phyloP scores from a whole-genome alignment of 2,113 vertebrate species.

The Emydura subglobosa region DNA sequence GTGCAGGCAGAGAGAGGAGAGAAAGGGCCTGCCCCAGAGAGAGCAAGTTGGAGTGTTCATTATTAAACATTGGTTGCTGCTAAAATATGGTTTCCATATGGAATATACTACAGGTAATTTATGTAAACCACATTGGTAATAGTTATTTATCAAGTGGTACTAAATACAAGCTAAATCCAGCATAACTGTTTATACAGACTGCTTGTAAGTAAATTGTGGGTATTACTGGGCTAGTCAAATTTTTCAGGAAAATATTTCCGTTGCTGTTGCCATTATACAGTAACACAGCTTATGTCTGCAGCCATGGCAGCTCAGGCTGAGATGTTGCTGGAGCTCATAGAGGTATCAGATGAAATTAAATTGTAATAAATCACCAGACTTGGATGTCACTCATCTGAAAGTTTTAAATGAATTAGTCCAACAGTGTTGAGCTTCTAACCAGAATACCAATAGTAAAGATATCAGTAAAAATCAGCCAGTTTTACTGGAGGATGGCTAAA shows the following conservation, averaged over 20 bases:
- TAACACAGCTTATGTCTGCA: neutral
- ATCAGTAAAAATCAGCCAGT: neutral
- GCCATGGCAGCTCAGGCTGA: conserved; percentile 6
- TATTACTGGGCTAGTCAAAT: conserved; percentile 50
- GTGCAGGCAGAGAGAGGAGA: neutral
- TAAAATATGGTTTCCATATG: conserved; percentile 78
- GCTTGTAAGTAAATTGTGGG: conserved; percentile 56
- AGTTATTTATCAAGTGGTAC: conserved; percentile 71
- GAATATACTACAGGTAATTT: conserved; percentile 68
- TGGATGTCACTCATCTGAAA: neutral
- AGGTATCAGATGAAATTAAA: conserved; percentile 9
- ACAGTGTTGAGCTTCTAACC: neutral
- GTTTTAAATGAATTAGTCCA: neutral
- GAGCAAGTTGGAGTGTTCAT: conserved; percentile 48
- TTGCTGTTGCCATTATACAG: neutral
- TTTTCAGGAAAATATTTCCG: conserved; percentile 43
- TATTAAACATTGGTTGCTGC: conserved; percentile 60
- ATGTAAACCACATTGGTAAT: conserved; percentile 70
- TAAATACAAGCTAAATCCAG: conserved; percentile 57
- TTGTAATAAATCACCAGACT: neutral
- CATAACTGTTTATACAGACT: conserved; percentile 50
- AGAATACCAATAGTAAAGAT: neutral
- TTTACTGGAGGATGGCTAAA: neutral
- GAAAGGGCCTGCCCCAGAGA: conserved; percentile 43
- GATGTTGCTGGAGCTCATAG: neutral